Base-by-base conservation (phyloP, 2,797 vertebrate species). In the Heterohyrax brucei region DNA sequence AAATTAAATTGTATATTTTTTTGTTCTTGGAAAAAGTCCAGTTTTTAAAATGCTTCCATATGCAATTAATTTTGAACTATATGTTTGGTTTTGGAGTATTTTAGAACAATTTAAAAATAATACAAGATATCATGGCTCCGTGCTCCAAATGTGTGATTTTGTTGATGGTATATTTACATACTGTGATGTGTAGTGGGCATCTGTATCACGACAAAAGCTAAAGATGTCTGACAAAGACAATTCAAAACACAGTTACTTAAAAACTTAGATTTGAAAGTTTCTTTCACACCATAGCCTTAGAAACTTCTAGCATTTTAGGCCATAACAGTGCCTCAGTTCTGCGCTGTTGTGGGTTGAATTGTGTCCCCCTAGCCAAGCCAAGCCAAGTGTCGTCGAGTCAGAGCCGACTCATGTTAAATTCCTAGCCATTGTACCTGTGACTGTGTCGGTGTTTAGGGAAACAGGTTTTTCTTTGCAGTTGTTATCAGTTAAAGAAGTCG, bases 191-290 rank as follows among this genome's bases (percentile, higher is more conserved):
- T 7, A 53, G 0, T 93, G 46, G 12, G 53, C 85, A 13, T 0
- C 19, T 81, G 2, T 50, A 83, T 14, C 24, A 44, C 4, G 10
- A 10, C 19, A 79, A 14, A 92, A 59, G 28, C 24, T 86, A 76
- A 93, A 76, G 5, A 10, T 86, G 3, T 33, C 10, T 53, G 80
- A 78, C 5, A 86, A 90, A 87, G 24, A 68, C 5, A 76, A 82
- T 88, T 91, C 72, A 85, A 94, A 88, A 87, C 21, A 59, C 0
- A 62, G n/a, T 39, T 1, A 46, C 78, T 87, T 85, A 64, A 72
- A 48, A 62, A 22, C 21, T 76, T 9, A 33, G 16, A 48, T 64
- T 72, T 80, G n/a, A 77, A 46, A 66, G 28, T 90, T 22, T 80
- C 7, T 92, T 62, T 95, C 5, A 64, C 30, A 6, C 2, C 72